phyloP scores from a whole-genome alignment of 1,140 invertebrate species.

The Drosophila sulfurigaster region DNA sequence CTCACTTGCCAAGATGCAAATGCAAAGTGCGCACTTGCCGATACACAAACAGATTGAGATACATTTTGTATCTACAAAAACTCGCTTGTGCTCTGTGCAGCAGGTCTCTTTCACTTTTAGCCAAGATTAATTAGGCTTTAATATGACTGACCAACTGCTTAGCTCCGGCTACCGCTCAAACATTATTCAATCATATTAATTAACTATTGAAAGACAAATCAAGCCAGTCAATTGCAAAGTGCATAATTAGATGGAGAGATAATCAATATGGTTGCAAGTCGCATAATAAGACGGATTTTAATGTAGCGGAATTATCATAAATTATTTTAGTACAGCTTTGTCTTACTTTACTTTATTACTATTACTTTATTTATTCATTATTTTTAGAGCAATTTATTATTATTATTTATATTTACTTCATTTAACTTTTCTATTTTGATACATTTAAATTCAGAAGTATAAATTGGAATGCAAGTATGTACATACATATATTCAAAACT shows the following conservation, averaged over 20 bases:
- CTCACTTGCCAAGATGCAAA: not conserved
- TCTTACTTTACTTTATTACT: too few relatives aligned
- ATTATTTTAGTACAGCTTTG: too few relatives aligned
- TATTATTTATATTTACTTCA: too few relatives aligned
- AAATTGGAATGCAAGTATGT: too few relatives aligned
- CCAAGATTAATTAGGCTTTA: conserved; percentile 29
- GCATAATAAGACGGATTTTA: too few relatives aligned
- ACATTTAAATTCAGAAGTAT: too few relatives aligned
- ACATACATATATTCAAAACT: too few relatives aligned
- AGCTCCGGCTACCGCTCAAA: not conserved
- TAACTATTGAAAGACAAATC: conserved; percentile 1
- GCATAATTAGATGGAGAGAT: not conserved
- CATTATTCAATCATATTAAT: conserved; percentile 15
- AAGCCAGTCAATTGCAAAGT: not conserved
- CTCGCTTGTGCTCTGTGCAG: conserved; percentile 9
- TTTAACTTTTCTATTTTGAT: too few relatives aligned
- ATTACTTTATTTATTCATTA: too few relatives aligned
- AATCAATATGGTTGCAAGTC: not conserved
- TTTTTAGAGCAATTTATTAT: too few relatives aligned
- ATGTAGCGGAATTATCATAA: too few relatives aligned
- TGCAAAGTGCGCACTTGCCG: conserved; percentile 21
- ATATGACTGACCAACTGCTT: not conserved
- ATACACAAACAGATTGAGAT: conserved; percentile 33
- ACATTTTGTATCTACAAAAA: conserved; percentile 28
- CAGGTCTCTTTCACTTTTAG: conserved; percentile 17